Base-by-base conservation (phyloP, 2,888 invertebrate species). In the Mesoligia furuncula region DNA sequence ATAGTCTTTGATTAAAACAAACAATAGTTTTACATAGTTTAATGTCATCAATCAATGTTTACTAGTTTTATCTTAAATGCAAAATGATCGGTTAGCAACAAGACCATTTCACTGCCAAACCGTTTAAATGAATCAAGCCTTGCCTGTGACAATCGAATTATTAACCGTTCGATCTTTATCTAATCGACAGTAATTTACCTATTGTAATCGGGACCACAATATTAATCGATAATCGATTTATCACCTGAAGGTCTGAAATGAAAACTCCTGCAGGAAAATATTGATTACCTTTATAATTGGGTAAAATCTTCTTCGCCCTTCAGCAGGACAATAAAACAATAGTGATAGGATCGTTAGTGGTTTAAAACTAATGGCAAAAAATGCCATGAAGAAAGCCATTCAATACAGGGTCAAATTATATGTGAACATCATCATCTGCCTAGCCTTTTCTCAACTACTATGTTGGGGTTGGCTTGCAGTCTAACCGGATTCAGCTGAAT, bases 41-140 rank as follows among this genome's bases (percentile, higher is more conserved):
- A 31, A 64, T 15, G 17, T n/a, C 9, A 54, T 45, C 31, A 27
- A 54, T 62, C 13, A 36, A 4, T 71, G 17, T 36, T 73, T 57
- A 54, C 20, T 45, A 39, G 24, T 27, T 71, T 78, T 27, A 64
- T 20, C 13, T 54, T 24, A 57, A 74, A 36, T 24, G 17, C 24
- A 31, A 17, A 48, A 65, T 24, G 48, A 69, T 42, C 15, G 51
- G 36, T 59, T 73, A 64, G n/a, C 24, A 73, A 78, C 57, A 62
- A 75, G 8, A 51, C 13, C 15, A 73, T 68, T 85, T 78, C 73
- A 77, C 74, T 77, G 77, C 68, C 69, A 65, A 79, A 66, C 36
- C 75, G 65, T 81, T 84, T 79, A 77, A 65, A 68, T 68, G n/a
- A 20, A 80, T n/a, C 45, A 54, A 69, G 27, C 80, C 66, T 82